Evolutionary conservation across 2,797 vertebrate genomes (phyloP).

Genomic region (Platyrinchus mystaceus): DNA sequence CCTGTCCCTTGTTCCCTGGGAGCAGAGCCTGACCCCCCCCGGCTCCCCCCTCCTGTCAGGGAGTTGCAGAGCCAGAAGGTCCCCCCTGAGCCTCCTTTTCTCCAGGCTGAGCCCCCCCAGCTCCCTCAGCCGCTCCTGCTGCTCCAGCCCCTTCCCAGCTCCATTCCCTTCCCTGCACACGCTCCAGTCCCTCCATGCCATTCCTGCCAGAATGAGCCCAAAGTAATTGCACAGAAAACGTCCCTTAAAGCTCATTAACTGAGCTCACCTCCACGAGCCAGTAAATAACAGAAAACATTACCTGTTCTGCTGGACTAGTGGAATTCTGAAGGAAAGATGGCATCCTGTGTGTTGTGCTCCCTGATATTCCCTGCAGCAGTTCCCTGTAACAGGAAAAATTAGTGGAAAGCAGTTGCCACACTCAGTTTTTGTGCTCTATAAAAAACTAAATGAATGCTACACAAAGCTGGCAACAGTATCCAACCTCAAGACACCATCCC

Average conservation of each 20-base stretch:
- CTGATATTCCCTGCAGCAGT: neutral
- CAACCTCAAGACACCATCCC: neutral
- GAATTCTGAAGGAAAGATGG: neutral
- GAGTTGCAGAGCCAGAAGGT: neutral
- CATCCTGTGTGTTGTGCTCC: accelerated
- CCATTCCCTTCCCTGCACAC: neutral
- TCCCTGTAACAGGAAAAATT: neutral
- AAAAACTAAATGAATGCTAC: neutral
- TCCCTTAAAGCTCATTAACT: neutral
- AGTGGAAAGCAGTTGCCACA: neutral
- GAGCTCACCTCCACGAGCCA: neutral
- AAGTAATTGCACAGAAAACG: neutral
- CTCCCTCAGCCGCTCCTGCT: neutral
- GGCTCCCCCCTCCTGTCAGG: neutral
- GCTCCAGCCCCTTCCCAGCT: neutral
- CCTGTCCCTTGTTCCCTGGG: neutral
- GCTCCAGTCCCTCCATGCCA: neutral
- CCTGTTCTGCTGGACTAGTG: neutral
- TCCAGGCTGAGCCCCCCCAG: neutral
- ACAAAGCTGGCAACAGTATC: neutral
- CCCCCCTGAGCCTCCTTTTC: neutral
- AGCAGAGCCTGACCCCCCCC: neutral
- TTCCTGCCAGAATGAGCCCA: no score
- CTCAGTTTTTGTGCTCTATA: neutral
- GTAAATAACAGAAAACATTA: neutral